These are phyloP conservation scores for Micrastur ruficollis DNA, from an alignment of 2,797 vertebrate genomes.

Conservation along the genomic window DNA sequence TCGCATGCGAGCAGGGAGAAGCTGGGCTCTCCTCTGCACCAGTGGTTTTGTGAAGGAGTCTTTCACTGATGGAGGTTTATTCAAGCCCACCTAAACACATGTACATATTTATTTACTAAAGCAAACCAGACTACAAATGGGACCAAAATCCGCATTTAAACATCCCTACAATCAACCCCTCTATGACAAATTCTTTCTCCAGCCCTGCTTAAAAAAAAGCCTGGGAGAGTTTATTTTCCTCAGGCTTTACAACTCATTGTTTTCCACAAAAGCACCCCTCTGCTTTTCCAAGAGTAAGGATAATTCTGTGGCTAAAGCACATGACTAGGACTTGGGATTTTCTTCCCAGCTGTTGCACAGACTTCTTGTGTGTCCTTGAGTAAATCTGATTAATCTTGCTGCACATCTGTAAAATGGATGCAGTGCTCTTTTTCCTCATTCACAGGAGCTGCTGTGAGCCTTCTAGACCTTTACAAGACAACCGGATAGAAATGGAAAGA, in stretches of 20 bases:
- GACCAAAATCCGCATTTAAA: not conserved
- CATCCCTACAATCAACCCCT: not conserved
- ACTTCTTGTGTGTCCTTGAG: constrained; percentile 31
- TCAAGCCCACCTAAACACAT: constrained; percentile 28
- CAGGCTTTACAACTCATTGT: constrained; percentile 55
- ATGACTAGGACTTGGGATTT: constrained; percentile 22
- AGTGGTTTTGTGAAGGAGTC: not conserved
- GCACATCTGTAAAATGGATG: constrained; percentile 33
- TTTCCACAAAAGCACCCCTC: constrained; percentile 44
- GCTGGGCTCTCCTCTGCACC: not conserved
- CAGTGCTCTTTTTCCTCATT: not conserved
- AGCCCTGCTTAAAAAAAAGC: not conserved
- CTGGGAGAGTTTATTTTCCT: constrained; percentile 46
- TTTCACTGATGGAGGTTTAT: constrained; percentile 13
- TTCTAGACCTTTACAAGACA: not conserved
- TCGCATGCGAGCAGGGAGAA: not conserved
- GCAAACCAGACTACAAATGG: constrained; percentile 18
- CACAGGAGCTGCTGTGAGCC: not conserved
- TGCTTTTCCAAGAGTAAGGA: constrained; percentile 43
- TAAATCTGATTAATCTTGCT: constrained; percentile 14
- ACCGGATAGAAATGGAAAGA: not conserved
- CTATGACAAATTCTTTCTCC: not conserved
- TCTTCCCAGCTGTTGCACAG: constrained; percentile 52
- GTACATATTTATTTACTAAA: constrained; percentile 41
- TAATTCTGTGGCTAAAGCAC: constrained; percentile 51